phyloP scores from a whole-genome alignment of 2,888 invertebrate species.

The Choristoneura rosaceana region DNA sequence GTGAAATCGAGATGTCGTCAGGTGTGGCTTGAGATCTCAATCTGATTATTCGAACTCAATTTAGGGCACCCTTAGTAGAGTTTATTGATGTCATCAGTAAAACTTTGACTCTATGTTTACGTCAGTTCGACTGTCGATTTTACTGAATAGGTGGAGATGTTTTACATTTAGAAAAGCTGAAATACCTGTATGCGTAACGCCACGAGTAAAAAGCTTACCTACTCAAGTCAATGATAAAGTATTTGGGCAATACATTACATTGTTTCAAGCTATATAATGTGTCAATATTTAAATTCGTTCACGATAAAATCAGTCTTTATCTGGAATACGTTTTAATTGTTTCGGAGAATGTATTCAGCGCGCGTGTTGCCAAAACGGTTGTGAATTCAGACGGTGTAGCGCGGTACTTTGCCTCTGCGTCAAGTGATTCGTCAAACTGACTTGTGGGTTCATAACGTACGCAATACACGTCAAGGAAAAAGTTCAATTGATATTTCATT shows the following conservation, averaged over 20 bases:
- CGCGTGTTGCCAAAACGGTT: conserved; percentile 55
- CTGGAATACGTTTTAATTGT: conserved; percentile 42
- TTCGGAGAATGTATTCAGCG: conserved; percentile 50
- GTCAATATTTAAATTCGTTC: conserved; percentile 39
- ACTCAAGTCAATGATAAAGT: not conserved
- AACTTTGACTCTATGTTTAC: conserved; percentile 15
- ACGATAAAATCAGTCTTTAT: conserved; percentile 45
- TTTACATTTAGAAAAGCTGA: conserved; percentile 2
- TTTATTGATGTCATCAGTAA: conserved; percentile 42
- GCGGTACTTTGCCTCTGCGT: conserved; percentile 51
- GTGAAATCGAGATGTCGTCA: conserved; percentile 74
- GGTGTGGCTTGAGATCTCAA: conserved; percentile 69
- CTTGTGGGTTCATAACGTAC: conserved; percentile 51
- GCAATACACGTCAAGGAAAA: conserved; percentile 34
- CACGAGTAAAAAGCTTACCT: not conserved
- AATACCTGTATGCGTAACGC: not conserved
- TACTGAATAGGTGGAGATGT: not conserved
- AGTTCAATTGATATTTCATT: conserved; percentile 32
- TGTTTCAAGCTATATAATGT: not conserved
- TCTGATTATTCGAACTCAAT: conserved; percentile 58
- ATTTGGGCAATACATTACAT: not conserved
- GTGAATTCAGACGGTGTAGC: conserved; percentile 54
- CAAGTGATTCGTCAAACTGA: conserved; percentile 59
- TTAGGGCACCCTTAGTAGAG: conserved; percentile 50
- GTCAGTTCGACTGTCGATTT: conserved; percentile 12